Percentiles rank a stretch among this genome's conserved stretches.
Evolutionary conservation across 2,797 vertebrate genomes (phyloP).

Genomic region (Anas capensis): DNA sequence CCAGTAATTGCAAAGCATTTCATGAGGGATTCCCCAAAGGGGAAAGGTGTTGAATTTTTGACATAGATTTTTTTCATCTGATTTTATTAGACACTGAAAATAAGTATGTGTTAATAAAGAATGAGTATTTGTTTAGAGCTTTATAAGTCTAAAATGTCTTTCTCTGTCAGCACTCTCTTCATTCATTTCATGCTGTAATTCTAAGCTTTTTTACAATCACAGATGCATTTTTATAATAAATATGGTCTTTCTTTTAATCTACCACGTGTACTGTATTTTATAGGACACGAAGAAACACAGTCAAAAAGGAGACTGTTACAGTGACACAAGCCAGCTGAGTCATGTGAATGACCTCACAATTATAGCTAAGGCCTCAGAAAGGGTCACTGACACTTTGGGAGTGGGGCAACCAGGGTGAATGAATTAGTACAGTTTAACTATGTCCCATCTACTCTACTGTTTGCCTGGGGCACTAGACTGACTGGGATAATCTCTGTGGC

Average conservation of each 20-base stretch:
- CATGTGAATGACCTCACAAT: neutral
- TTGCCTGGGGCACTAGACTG: neutral
- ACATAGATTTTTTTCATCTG: neutral
- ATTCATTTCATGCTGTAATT: neutral
- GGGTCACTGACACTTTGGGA: neutral
- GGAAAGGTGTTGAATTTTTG: slow-evolving; percentile 8
- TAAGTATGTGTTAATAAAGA: slow-evolving; percentile 19
- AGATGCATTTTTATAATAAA: neutral
- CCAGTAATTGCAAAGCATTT: neutral
- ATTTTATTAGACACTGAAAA: neutral
- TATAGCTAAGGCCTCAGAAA: neutral
- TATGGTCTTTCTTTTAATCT: neutral
- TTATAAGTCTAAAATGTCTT: neutral
- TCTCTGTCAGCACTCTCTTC: neutral
- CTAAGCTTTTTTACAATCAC: neutral
- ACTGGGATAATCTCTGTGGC: neutral
- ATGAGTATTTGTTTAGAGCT: neutral
- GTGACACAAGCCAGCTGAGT: neutral
- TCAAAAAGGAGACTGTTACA: neutral
- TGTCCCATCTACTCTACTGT: neutral
- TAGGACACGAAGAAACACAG: neutral
- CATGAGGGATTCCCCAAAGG: neutral
- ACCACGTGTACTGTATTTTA: neutral
- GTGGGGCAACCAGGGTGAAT: neutral
- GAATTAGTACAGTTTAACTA: neutral